Conservation (phyloP, 2,888 invertebrate genomes). For the Aspidapion aeneum region DNA sequence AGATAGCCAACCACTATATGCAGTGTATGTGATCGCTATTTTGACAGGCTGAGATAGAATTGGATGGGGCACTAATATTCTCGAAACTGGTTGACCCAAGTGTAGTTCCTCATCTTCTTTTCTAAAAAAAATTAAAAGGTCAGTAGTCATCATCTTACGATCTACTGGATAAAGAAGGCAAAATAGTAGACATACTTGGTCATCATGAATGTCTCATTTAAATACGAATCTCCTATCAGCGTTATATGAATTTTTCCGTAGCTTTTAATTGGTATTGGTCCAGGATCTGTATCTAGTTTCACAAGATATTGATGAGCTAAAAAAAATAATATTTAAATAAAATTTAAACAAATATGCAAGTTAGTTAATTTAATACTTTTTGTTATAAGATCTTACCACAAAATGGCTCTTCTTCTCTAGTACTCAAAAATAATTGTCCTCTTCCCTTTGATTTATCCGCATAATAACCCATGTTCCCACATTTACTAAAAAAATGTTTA, state of each 20-base stretch:
- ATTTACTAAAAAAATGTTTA: conserved; percentile 47
- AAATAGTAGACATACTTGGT: conserved; percentile 59
- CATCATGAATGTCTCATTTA: conserved; percentile 87
- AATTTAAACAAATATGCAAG: too few species aligned
- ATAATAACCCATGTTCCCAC: conserved; percentile 94
- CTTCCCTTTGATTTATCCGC: conserved; percentile 79
- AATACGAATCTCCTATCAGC: conserved; percentile 73
- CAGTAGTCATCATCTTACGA: conserved; percentile 80
- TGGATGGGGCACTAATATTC: conserved; percentile 87
- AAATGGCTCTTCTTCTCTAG: conserved; percentile 88
- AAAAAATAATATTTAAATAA: too few species aligned
- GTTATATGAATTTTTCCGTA: conserved; percentile 79
- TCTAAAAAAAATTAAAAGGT: conserved; percentile 50
- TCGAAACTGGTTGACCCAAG: conserved; percentile 69
- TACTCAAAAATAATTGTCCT: conserved; percentile 84
- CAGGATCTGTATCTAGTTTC: conserved; percentile 71
- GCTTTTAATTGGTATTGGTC: conserved; percentile 62
- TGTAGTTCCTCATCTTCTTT: conserved; percentile 75
- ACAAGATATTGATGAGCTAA: conserved; percentile 85
- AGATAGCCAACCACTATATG: conserved; percentile 88
- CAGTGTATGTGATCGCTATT: conserved; percentile 76
- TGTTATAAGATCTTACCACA: conserved; percentile 59
- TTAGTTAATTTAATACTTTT: conserved; percentile 1
- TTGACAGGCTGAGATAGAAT: conserved; percentile 71
- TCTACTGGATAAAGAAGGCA: conserved; percentile 48